A percentile compares a stretch with the other conserved stretches of the same genome.
Evolutionary conservation across 1,140 invertebrate genomes (phyloP).

Genomic region (Galleria mellonella): DNA sequence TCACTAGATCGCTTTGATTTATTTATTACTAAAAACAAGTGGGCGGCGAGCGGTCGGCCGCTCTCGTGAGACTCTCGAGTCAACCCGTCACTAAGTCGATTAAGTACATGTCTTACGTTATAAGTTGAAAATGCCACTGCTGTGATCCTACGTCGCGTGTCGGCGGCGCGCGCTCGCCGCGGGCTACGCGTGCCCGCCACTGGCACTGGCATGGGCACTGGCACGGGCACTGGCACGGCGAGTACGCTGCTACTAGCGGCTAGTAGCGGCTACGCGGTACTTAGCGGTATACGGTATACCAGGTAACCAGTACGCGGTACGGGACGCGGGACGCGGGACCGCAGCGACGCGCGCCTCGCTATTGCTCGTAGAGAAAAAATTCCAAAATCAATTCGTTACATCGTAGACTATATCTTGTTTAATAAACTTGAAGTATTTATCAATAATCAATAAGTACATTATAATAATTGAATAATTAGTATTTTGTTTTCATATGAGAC

Average conservation of each 20-base stretch:
- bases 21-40: slow-evolving; percentile 62
- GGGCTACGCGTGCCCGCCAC: background rate
- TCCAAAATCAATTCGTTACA: slow-evolving; percentile 71
- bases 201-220: too few relatives aligned
- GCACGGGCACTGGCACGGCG: background rate
- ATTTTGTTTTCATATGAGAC: slow-evolving; percentile 72
- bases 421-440: slow-evolving; percentile 74
- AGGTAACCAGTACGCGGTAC: too few relatives aligned
- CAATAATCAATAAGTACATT: slow-evolving; percentile 74
- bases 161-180: slow-evolving; percentile 17
- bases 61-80: slow-evolving; percentile 32
- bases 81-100: slow-evolving; percentile 53
- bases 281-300: too few relatives aligned
- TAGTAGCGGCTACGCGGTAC: too few relatives aligned
- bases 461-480: slow-evolving; percentile 75
- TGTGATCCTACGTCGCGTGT: slow-evolving; percentile 66
- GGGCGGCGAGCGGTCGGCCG: slow-evolving; percentile 53
- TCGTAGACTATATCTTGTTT: slow-evolving; percentile 68
- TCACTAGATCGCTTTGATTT: slow-evolving; percentile 60
- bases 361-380: slow-evolving; percentile 67
- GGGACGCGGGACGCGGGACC: slow-evolving; percentile 11
- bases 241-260: background rate
- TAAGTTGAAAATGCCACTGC: slow-evolving; percentile 69
- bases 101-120: slow-evolving; percentile 67
- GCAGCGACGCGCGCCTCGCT: slow-evolving; percentile 31